Conservation (phyloP, 2,888 invertebrate genomes). For the Cerastis leucographa region DNA sequence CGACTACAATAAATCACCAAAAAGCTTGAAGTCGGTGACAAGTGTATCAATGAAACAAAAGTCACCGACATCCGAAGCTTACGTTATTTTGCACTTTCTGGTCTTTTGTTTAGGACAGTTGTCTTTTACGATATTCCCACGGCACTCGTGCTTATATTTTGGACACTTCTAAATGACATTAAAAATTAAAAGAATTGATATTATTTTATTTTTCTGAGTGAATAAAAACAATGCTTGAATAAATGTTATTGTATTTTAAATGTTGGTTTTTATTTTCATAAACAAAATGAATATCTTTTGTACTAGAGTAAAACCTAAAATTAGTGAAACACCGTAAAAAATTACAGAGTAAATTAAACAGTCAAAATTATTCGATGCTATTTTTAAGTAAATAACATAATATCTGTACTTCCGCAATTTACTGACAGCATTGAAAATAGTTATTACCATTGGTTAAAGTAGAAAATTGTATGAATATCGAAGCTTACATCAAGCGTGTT, state of each 20-base stretch:
- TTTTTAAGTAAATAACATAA: no score
- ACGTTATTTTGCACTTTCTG: no score
- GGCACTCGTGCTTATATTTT: background rate
- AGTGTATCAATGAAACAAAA: no score
- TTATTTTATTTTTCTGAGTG: constrained; percentile 6
- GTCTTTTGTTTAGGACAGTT: background rate
- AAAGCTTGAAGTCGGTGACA: no score
- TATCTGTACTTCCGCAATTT: no score
- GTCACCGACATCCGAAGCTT: background rate
- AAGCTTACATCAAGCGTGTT: no score
- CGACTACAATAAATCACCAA: no score
- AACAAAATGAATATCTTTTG: background rate
- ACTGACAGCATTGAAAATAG: no score
- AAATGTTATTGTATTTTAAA: constrained; percentile 7
- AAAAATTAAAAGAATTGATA: background rate
- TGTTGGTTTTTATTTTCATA: background rate
- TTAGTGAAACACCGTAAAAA: background rate
- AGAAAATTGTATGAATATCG: no score
- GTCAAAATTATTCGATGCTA: background rate
- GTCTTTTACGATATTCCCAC: background rate
- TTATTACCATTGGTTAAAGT: no score
- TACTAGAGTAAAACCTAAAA: background rate
- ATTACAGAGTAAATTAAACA: background rate
- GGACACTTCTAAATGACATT: background rate
- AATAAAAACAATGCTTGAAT: constrained; percentile 1